Conservation (phyloP, 2,797 vertebrate species). For the Rhyacichthys aspro region DNA sequence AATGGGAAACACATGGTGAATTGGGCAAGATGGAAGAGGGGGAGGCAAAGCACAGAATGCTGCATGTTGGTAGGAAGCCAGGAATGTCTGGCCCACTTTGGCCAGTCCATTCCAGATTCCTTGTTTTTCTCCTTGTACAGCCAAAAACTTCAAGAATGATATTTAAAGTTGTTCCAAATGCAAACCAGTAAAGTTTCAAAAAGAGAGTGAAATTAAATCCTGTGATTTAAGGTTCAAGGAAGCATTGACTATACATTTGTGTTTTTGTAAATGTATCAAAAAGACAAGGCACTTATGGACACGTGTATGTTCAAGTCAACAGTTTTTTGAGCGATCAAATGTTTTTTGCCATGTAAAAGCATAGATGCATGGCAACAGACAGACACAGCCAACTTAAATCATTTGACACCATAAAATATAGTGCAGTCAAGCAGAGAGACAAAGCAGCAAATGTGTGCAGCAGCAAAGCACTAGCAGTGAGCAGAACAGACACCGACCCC, state of each 20-base stretch:
- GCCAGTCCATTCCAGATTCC: slow-evolving; percentile 63
- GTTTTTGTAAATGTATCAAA: slow-evolving; percentile 24
- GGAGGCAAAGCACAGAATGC: slow-evolving; percentile 48
- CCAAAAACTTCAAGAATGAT: slow-evolving; percentile 62
- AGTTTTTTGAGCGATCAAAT: not conserved
- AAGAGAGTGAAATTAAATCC: slow-evolving; percentile 46
- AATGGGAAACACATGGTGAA: slow-evolving; percentile 75
- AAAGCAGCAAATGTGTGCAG: slow-evolving; percentile 26
- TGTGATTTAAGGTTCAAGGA: slow-evolving; percentile 19
- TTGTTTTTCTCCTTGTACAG: slow-evolving; percentile 69
- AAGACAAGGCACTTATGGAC: slow-evolving; percentile 7
- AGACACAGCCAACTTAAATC: slow-evolving; percentile 22
- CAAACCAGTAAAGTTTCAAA: slow-evolving; percentile 40
- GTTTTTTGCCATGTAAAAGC: slow-evolving; percentile 9
- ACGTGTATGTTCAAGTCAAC: no score
- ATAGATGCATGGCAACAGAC: slow-evolving; percentile 6
- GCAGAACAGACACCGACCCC: slow-evolving; percentile 41
- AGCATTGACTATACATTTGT: not conserved
- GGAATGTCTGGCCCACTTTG: slow-evolving; percentile 68
- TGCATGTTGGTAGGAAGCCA: slow-evolving; percentile 61
- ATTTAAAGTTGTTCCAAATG: slow-evolving; percentile 50
- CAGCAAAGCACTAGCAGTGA: slow-evolving; percentile 15
- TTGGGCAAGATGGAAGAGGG: slow-evolving; percentile 54
- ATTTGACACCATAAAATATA: slow-evolving; percentile 14
- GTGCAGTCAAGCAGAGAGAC: slow-evolving; percentile 17